Evolutionary conservation across 2,888 invertebrate genomes (phyloP).

Genomic region (Cryptus viduatorius): DNA sequence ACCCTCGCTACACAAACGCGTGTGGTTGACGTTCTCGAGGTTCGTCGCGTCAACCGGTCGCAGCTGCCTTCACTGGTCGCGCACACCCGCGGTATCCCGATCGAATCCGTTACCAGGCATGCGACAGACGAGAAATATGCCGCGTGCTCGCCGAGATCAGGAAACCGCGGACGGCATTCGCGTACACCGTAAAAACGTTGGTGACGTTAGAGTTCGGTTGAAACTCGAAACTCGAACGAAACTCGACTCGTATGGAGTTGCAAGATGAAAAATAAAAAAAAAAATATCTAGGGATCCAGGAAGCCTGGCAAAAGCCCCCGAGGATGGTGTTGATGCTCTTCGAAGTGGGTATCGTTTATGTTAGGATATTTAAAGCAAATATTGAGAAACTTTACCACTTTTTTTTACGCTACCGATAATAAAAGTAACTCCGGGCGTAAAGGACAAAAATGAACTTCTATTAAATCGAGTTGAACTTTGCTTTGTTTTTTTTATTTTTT

Average conservation of each 20-base stretch:
- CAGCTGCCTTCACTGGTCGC: slow-evolving; percentile 22
- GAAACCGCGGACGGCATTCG: slow-evolving; percentile 73
- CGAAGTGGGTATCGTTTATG: neutral
- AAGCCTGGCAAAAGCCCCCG: slow-evolving; percentile 52
- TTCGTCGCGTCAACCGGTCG: slow-evolving; percentile 42
- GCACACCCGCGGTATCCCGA: slow-evolving; percentile 53
- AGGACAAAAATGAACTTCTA: no score
- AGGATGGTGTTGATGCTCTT: slow-evolving; percentile 8
- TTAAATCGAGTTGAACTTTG: neutral
- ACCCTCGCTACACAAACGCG: slow-evolving; percentile 58
- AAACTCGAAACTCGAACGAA: slow-evolving; percentile 76
- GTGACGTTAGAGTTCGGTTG: slow-evolving; percentile 70
- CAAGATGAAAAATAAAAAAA: slow-evolving; percentile 35
- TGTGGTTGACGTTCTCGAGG: slow-evolving; percentile 34
- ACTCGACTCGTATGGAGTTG: slow-evolving; percentile 46
- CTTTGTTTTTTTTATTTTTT: neutral
- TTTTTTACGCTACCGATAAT: no score
- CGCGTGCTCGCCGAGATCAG: slow-evolving; percentile 64
- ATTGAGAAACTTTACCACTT: neutral
- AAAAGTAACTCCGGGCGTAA: no score
- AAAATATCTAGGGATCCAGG: slow-evolving; percentile 51
- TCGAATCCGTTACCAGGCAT: slow-evolving; percentile 76
- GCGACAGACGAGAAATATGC: slow-evolving; percentile 69
- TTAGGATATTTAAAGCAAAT: neutral
- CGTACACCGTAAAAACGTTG: slow-evolving; percentile 72